Evolutionary conservation across 2,888 invertebrate species (phyloP), one percentile per base, ranked within the genome.

Genomic region (Eulithis testata): DNA sequence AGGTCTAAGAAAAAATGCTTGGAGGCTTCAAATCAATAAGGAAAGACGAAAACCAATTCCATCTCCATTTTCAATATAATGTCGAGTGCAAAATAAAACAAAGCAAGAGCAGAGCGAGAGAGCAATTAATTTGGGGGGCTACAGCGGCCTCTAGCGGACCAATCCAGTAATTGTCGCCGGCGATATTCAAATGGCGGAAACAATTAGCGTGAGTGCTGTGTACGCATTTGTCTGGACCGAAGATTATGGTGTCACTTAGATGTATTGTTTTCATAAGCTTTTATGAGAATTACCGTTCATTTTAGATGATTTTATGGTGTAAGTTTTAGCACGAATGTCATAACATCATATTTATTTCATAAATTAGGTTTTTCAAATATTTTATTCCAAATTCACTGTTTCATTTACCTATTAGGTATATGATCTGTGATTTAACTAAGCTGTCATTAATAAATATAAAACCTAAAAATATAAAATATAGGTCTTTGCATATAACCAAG

Each of bases 141-240:
- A 75, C 77, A 78, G 73, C 83, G 82, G 80, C 86, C 82, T 81
- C 82, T 78, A 81, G 83, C 86, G 78, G 89, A 88, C 93, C 93
- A 90, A 93, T 93, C 89, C 82, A 79, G 85, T 91, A 92, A 93
- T 91, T 91, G 93, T 92, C 89, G 80, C 77, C 80, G 82, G 90
- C 90, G 90, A 93, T 93, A 93, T 93, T 93, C 90, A 93, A 93
- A 93, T 93, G 93, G 89, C 90, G 90, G 88, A 89, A 92, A 93
- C 90, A 93, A 93, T 93, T 93, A 93, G 83, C 78, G 79, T 85
- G 84, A 93, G 93, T 93, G 93, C 92, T 87, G 79, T 78, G 77
- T 79, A 85, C 81, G 79, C 76, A 83, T 82, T 85, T 81, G 75
- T 74, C 77, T 78, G 75, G 76, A 76, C 76, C 68, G 51, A 58